phyloP scores from a whole-genome alignment of 2,113 vertebrate genomes.

The Sarotherodon lohbergeri region DNA sequence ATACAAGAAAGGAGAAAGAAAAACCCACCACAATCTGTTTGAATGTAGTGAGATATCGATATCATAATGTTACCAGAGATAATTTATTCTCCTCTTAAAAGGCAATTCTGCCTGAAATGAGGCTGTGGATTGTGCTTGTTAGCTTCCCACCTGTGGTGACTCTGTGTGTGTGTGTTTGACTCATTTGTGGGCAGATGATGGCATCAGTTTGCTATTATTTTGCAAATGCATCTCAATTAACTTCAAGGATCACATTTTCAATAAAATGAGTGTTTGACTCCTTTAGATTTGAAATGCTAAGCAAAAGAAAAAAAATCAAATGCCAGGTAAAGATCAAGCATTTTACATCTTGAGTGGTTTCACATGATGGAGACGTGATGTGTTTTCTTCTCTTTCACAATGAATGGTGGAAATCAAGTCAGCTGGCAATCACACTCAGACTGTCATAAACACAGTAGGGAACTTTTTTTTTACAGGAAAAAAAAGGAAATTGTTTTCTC shows the following conservation, averaged over 20 bases:
- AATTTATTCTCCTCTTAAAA: not conserved
- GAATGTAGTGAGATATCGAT: not conserved
- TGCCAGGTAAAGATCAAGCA: not conserved
- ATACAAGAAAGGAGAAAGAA: not conserved
- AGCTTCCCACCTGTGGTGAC: not conserved
- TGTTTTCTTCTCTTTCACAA: not conserved
- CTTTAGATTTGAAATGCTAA: not conserved
- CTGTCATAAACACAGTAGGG: not conserved
- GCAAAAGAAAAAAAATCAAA: not conserved
- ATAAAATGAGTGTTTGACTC: not conserved
- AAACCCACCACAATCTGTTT: not conserved
- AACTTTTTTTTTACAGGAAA: accelerated
- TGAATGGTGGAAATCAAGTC: not conserved
- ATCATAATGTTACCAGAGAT: not conserved
- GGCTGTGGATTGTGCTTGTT: not conserved
- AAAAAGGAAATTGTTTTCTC: not conserved
- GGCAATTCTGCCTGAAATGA: not conserved
- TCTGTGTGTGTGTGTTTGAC: not conserved
- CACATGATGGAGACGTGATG: not conserved
- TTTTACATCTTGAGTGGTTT: not conserved
- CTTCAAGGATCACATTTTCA: not conserved
- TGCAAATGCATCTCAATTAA: not conserved
- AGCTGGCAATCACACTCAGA: not conserved
- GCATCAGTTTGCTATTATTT: not conserved
- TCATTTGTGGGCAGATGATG: not conserved